A percentile compares a stretch with the other conserved stretches of the same genome.
phyloP scores from a whole-genome alignment of 2,888 invertebrate genomes.

The Mesopsocus fuscifrons region DNA sequence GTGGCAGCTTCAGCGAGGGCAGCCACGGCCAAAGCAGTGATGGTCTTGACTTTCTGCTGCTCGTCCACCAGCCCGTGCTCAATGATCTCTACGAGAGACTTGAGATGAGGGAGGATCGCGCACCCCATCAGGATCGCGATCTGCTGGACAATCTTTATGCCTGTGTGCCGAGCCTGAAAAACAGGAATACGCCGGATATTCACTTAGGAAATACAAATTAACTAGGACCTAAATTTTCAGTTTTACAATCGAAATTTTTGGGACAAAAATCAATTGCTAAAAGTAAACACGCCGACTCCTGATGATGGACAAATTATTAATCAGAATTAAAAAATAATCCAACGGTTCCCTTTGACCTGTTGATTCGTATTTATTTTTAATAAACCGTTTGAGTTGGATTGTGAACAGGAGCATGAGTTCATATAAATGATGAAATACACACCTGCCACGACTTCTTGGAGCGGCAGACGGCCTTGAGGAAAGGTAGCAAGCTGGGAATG shows the following conservation, averaged over 20 bases:
- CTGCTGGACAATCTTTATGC: conserved; percentile 99
- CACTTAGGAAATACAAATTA: no score
- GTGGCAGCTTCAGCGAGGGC: conserved; percentile 98
- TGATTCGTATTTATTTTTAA: no score
- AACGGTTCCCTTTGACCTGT: no score
- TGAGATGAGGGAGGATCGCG: conserved; percentile 94
- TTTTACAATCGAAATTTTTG: no score
- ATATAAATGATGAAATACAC: no score
- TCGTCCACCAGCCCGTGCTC: conserved; percentile 95
- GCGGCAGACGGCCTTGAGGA: conserved; percentile 95
- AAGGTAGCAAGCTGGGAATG: conserved; percentile 91
- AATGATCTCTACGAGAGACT: conserved; percentile 96
- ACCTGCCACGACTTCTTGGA: conserved; percentile 99
- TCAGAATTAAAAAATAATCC: no score
- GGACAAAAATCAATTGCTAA: no score
- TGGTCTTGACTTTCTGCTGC: conserved; percentile 97
- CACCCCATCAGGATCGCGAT: conserved; percentile 99
- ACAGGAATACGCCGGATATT: no score
- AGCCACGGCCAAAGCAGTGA: conserved; percentile 94
- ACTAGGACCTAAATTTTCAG: neutral
- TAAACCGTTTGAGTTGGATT: no score
- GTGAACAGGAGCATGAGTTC: no score
- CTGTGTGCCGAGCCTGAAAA: conserved; percentile 58
- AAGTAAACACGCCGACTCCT: no score
- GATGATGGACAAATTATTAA: no score